Conservation (phyloP, 2,797 vertebrate genomes). For the Hephaestus fuliginosus region DNA sequence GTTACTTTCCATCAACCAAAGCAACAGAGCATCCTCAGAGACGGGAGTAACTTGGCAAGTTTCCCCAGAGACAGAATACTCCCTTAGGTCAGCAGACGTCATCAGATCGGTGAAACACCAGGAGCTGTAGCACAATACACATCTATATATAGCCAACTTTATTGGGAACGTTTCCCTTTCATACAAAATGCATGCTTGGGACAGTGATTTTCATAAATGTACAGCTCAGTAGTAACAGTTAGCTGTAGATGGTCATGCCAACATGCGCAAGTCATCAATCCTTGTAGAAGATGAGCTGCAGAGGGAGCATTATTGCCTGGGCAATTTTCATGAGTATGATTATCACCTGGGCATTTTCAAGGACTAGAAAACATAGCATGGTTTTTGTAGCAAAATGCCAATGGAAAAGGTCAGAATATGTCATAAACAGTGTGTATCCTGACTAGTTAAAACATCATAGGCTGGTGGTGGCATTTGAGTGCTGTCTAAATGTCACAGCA, state of each 20-base stretch:
- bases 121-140: slow-evolving; percentile 1
- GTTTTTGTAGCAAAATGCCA: slow-evolving; percentile 47
- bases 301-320: slow-evolving; percentile 3
- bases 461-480: slow-evolving; percentile 53
- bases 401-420: slow-evolving; percentile 60
- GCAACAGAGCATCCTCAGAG: slow-evolving; percentile 31
- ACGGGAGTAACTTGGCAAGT: slow-evolving; percentile 23
- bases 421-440: slow-evolving; percentile 42
- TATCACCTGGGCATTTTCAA: slow-evolving; percentile 30
- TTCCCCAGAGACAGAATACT: slow-evolving; percentile 42
- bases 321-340: slow-evolving; percentile 18
- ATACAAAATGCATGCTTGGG: background rate
- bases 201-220: slow-evolving; percentile 14
- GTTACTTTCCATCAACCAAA: slow-evolving; percentile 35
- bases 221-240: background rate
- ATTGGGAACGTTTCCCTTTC: slow-evolving; percentile 3
- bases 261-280: slow-evolving; percentile 22
- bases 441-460: slow-evolving; percentile 45
- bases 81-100: slow-evolving; percentile 32
- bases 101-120: slow-evolving; percentile 37
- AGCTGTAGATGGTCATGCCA: slow-evolving; percentile 24
- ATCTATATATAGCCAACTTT: slow-evolving; percentile 11
- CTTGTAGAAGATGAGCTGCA: slow-evolving; percentile 18
- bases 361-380: slow-evolving; percentile 23
- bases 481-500: slow-evolving; percentile 53